Percentiles rank a stretch among this genome's conserved stretches.
Conservation (phyloP, 2,113 vertebrate species). For the Triplophysa siluroides region DNA sequence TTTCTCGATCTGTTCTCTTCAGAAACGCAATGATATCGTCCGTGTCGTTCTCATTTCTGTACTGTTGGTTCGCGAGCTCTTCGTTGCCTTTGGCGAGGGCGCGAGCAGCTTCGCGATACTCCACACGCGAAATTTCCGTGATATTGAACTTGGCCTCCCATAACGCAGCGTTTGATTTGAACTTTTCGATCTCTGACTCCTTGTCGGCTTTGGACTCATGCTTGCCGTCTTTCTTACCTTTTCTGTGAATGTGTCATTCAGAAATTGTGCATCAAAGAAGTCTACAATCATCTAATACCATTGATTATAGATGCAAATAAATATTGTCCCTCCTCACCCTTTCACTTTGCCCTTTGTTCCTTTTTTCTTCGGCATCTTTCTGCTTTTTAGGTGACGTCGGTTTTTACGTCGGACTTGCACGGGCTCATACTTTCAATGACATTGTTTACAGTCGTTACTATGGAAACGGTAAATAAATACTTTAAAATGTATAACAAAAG, state of each 20-base stretch:
- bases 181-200: conserved; percentile 73
- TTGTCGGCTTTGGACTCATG: conserved; percentile 62
- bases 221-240: conserved; percentile 68
- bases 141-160: conserved; percentile 79
- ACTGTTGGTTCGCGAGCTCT: conserved; percentile 75
- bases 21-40: conserved; percentile 69
- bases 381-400: neutral
- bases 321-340: conserved; percentile 39
- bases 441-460: conserved; percentile 53
- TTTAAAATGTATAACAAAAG: no score
- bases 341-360: conserved; percentile 65
- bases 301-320: neutral
- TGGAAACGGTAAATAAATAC: conserved; percentile 38
- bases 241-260: conserved; percentile 56
- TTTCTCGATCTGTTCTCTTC: conserved; percentile 70
- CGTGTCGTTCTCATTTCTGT: conserved; percentile 72
- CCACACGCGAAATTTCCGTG: conserved; percentile 71
- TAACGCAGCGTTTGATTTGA: conserved; percentile 72
- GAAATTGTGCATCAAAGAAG: neutral
- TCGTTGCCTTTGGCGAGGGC: conserved; percentile 75
- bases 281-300: neutral
- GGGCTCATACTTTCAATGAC: neutral
- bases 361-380: conserved; percentile 72
- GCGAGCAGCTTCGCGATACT: conserved; percentile 71
- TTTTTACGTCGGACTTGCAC: neutral